Percentiles rank a stretch among this genome's conserved stretches.
These are phyloP conservation scores for Plumapathes pennacea DNA, from an alignment of 92 coral and sea anemone species.

Conservation along the genomic window DNA sequence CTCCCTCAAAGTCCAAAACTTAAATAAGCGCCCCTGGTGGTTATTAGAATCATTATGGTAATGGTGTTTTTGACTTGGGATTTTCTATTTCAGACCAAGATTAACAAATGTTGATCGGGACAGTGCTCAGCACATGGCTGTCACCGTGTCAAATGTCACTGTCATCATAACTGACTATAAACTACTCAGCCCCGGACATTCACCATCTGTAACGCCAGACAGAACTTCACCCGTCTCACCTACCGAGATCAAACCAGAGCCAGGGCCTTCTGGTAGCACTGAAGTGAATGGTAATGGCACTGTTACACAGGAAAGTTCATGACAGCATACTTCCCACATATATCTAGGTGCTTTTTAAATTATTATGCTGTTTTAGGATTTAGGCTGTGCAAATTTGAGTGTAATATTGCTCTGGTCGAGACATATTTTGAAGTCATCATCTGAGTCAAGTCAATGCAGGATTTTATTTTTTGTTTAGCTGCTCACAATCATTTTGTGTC, in stretches of 20 bases:
- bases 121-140: slow-evolving; percentile 96
- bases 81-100: slow-evolving; percentile 85
- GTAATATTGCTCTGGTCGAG: too few relatives aligned
- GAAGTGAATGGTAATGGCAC: slow-evolving; percentile 58
- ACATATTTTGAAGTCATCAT: too few relatives aligned
- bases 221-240: slow-evolving; percentile 56
- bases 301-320: slow-evolving; percentile 65
- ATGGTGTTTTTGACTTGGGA: too few relatives aligned
- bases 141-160: slow-evolving; percentile 92
- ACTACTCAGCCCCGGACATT: slow-evolving; percentile 74
- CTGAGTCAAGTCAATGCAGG: too few relatives aligned
- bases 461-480: too few relatives aligned
- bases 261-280: slow-evolving; percentile 48
- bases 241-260: slow-evolving; percentile 52
- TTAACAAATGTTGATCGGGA: slow-evolving; percentile 84
- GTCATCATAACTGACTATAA: slow-evolving; percentile 96
- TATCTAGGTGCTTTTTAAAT: not conserved
- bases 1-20: too few relatives aligned
- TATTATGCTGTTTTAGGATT: too few relatives aligned
- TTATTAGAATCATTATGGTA: too few relatives aligned
- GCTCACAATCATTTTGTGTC: too few relatives aligned
- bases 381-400: too few relatives aligned
- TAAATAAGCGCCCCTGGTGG: too few relatives aligned
- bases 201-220: slow-evolving; percentile 71
- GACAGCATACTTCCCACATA: too few relatives aligned